These are phyloP conservation scores for Nannoperca australis DNA, from an alignment of 2,797 vertebrate genomes.

Conservation along the genomic window DNA sequence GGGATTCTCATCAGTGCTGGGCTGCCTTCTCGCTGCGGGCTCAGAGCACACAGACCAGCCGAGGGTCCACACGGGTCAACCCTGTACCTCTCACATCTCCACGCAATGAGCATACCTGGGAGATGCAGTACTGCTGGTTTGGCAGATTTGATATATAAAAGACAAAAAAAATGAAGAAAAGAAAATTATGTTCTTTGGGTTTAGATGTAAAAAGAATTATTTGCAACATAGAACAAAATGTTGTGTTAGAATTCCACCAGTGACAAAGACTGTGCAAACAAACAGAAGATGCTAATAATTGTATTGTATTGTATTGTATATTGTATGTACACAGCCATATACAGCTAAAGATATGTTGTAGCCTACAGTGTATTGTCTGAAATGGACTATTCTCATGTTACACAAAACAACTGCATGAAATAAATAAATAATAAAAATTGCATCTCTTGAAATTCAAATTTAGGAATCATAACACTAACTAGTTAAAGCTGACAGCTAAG, in stretches of 20 bases:
- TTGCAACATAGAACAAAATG: conserved; percentile 9
- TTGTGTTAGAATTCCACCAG: conserved; percentile 10
- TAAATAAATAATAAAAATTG: not conserved
- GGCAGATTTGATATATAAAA: conserved; percentile 58
- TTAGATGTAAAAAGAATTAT: conserved; percentile 19
- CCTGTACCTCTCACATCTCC: conserved; percentile 76
- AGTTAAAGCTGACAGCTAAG: too few species aligned
- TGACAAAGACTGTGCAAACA: conserved; percentile 16
- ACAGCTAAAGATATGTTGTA: not conserved
- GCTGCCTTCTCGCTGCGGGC: conserved; percentile 78
- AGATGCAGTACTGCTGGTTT: conserved; percentile 65
- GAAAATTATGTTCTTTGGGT: conserved; percentile 36
- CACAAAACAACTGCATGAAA: not conserved
- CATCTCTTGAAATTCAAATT: conserved; percentile 3
- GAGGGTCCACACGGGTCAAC: conserved; percentile 79
- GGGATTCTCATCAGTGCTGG: conserved; percentile 83
- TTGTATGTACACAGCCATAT: not conserved
- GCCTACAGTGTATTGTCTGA: not conserved
- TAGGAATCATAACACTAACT: not conserved
- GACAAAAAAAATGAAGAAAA: not conserved
- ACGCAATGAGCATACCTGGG: conserved; percentile 77
- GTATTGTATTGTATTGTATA: too few species aligned
- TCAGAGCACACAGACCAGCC: conserved; percentile 75
- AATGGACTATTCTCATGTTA: not conserved
- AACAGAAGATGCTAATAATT: not conserved